phyloP scores from a whole-genome alignment of 2,797 vertebrate genomes.

The Delichon dasypus region DNA sequence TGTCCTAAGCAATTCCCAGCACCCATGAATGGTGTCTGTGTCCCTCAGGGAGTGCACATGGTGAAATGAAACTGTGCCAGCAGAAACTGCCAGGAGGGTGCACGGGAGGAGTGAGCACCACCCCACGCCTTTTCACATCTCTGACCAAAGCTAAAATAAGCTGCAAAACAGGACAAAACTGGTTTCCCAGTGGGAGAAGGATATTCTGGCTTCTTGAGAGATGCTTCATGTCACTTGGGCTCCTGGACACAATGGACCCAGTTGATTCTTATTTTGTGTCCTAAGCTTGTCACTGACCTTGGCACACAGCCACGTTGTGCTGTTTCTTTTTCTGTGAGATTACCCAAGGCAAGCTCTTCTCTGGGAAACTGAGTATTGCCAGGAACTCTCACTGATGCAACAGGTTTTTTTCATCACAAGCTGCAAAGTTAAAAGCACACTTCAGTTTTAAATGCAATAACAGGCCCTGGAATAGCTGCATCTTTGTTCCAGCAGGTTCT shows the following conservation, averaged over 20 bases:
- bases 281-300: neutral
- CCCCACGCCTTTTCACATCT: neutral
- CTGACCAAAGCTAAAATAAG: neutral
- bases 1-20: neutral
- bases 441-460: neutral
- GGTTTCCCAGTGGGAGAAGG: neutral
- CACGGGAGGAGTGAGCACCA: neutral
- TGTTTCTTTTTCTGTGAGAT: neutral
- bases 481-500: neutral
- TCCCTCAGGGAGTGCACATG: neutral
- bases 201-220: neutral
- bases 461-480: neutral
- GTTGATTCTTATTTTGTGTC: neutral
- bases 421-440: neutral
- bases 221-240: neutral
- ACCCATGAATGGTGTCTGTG: neutral
- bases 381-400: conserved; percentile 6
- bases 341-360: neutral
- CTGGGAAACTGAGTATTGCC: neutral
- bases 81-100: neutral
- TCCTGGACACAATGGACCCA: neutral
- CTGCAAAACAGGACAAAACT: neutral
- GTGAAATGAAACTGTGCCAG: neutral
- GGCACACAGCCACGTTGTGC: neutral
- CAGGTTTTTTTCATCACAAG: neutral